These are phyloP conservation scores for Cyrtonyx montezumae DNA, from an alignment of 2,113 vertebrate species.

Conservation along the genomic window DNA sequence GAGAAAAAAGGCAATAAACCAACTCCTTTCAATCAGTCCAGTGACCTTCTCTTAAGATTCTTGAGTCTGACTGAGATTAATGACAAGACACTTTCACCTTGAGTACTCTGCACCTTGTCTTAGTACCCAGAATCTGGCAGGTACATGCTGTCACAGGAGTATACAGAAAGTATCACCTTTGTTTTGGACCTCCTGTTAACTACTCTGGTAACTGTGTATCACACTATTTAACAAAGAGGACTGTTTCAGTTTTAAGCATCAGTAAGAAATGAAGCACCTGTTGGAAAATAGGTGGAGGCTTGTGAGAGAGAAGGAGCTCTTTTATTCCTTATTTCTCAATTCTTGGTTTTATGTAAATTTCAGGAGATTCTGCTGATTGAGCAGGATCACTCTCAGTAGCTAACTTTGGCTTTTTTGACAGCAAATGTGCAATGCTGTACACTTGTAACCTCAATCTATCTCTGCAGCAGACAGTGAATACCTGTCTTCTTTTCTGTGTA, in stretches of 20 bases:
- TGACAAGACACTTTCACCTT: neutral
- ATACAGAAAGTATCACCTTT: neutral
- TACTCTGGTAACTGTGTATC: neutral
- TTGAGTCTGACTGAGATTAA: constrained; percentile 11
- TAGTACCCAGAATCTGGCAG: constrained; percentile 13
- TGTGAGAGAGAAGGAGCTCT: neutral
- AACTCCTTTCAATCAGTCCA: constrained; percentile 41
- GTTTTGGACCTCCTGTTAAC: neutral
- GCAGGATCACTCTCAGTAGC: neutral
- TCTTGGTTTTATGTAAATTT: neutral
- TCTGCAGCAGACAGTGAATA: neutral
- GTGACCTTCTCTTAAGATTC: neutral
- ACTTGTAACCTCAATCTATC: neutral
- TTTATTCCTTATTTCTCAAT: neutral
- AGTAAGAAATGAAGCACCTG: neutral
- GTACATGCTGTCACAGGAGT: neutral
- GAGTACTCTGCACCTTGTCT: neutral
- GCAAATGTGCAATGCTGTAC: neutral
- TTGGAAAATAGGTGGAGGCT: neutral
- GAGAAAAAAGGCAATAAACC: constrained; percentile 10
- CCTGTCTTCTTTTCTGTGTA: neutral
- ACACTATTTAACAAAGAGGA: neutral
- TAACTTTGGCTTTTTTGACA: neutral
- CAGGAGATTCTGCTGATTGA: neutral
- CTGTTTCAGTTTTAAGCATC: neutral